Percentiles rank a stretch among this genome's conserved stretches.
These are phyloP conservation scores for Pelmatolapia mariae DNA, from an alignment of 2,113 vertebrate species.

Conservation along the genomic window DNA sequence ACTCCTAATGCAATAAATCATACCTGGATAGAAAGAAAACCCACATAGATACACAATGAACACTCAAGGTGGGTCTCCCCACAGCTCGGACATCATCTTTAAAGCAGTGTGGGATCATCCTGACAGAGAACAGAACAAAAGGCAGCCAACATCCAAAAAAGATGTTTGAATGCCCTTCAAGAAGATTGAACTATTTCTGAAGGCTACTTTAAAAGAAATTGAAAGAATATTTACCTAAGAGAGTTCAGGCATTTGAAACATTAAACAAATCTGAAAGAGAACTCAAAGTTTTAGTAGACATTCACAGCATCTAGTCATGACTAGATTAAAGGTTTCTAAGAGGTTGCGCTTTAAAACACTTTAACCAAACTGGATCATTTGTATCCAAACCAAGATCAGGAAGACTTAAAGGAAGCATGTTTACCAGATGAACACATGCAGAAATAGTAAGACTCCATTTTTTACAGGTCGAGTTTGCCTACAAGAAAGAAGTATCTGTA, in stretches of 20 bases:
- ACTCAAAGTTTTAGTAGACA: background rate
- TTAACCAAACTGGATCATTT: background rate
- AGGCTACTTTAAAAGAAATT: background rate
- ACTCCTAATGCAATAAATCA: background rate
- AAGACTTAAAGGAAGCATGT: background rate
- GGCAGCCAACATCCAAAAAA: background rate
- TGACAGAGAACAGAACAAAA: background rate
- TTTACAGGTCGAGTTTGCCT: background rate
- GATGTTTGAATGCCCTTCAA: rapidly evolving
- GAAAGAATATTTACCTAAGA: background rate
- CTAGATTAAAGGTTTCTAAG: background rate
- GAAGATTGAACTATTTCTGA: rapidly evolving
- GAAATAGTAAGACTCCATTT: background rate
- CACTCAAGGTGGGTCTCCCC: background rate
- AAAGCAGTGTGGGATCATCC: background rate
- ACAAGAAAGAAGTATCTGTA: background rate
- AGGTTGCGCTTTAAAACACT: background rate
- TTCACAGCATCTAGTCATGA: background rate
- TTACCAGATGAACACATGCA: rapidly evolving
- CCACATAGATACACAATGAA: background rate
- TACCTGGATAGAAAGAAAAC: background rate
- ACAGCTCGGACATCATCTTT: background rate
- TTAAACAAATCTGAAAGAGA: background rate
- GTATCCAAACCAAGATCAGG: background rate
- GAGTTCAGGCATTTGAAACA: background rate